Evolutionary conservation across 2,113 vertebrate species (phyloP).

Genomic region (Nestor notabilis): DNA sequence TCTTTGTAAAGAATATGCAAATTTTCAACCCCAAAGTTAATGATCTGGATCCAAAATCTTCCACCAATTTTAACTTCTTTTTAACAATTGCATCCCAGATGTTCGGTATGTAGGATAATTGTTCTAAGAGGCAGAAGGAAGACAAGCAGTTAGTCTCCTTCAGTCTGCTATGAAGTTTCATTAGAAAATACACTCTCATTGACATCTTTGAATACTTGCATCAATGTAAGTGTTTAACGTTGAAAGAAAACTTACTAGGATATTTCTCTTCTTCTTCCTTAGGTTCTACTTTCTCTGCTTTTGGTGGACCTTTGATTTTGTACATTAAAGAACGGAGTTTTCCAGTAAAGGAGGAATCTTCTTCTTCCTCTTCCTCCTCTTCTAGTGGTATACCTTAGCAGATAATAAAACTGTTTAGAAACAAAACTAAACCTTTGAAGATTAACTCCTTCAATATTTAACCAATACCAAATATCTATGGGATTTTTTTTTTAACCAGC

Average conservation of each 20-base stretch:
- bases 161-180: background rate
- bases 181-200: background rate
- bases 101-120: background rate
- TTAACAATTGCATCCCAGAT: background rate
- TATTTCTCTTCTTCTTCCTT: slow-evolving; percentile 82
- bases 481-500: background rate
- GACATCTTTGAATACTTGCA: background rate
- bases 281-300: slow-evolving; percentile 80
- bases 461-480: background rate
- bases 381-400: slow-evolving; percentile 91
- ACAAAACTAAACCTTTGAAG: background rate
- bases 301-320: slow-evolving; percentile 90
- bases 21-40: background rate
- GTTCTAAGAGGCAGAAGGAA: background rate
- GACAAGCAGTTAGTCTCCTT: background rate
- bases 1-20: background rate
- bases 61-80: background rate
- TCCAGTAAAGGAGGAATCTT: slow-evolving; percentile 86
- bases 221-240: background rate
- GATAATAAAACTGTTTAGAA: slow-evolving; percentile 33
- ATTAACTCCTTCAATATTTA: background rate
- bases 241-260: slow-evolving; percentile 84
- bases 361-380: slow-evolving; percentile 86
- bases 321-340: slow-evolving; percentile 87
- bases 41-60: background rate